Evolutionary conservation across 2,113 vertebrate genomes (phyloP).

Genomic region (Carassius auratus): DNA sequence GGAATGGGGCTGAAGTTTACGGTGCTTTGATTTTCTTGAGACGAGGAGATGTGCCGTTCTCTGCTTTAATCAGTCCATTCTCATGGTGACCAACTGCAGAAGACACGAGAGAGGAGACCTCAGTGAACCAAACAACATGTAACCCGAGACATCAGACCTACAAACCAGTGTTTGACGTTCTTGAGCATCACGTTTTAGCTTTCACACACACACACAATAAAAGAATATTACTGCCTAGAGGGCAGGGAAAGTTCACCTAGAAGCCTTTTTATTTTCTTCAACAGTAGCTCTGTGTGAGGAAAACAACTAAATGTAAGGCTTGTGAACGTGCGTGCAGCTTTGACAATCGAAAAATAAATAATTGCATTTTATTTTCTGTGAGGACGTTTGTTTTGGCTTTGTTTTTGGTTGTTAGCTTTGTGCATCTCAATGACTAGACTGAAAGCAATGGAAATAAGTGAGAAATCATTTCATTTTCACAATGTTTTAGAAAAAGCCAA

Average conservation of each 20-base stretch:
- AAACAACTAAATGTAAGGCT: not conserved
- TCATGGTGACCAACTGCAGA: constrained; percentile 84
- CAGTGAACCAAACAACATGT: not conserved
- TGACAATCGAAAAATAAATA: no score
- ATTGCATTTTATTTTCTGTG: no score
- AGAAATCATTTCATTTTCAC: no score
- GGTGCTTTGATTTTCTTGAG: constrained; percentile 94
- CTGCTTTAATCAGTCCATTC: constrained; percentile 90
- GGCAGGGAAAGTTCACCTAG: not conserved
- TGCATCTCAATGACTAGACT: no score
- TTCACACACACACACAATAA: not conserved
- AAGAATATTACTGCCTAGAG: not conserved
- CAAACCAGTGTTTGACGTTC: not conserved
- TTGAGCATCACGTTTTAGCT: not conserved
- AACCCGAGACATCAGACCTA: not conserved
- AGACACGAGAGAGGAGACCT: constrained; percentile 9
- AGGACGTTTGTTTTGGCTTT: no score
- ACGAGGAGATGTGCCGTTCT: constrained; percentile 90
- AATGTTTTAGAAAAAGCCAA: not conserved
- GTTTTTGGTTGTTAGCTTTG: no score
- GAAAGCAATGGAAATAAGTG: no score
- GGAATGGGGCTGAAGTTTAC: constrained; percentile 68
- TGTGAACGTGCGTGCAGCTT: no score
- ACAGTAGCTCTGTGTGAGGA: not conserved
- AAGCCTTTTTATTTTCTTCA: not conserved